These are phyloP conservation scores for Guaruba guarouba DNA, from an alignment of 2,113 vertebrate genomes.

Conservation along the genomic window DNA sequence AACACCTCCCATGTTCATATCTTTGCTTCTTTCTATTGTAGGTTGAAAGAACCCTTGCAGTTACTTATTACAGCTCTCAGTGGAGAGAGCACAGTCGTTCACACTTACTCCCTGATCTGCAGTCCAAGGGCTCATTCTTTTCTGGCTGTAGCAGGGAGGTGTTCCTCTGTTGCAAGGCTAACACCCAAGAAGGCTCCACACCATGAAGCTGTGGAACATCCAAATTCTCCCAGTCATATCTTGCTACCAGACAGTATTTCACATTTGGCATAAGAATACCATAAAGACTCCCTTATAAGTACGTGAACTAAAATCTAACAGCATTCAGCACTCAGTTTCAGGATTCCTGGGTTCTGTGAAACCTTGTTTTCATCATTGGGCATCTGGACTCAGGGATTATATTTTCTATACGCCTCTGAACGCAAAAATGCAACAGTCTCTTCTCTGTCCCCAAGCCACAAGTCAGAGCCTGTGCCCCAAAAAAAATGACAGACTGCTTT, in stretches of 20 bases:
- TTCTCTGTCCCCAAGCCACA: not conserved
- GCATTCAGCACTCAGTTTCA: not conserved
- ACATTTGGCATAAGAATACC: not conserved
- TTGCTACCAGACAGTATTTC: not conserved
- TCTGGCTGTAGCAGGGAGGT: not conserved
- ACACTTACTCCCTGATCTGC: not conserved
- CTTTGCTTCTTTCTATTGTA: not conserved
- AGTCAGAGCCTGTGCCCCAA: not conserved
- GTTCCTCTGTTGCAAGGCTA: not conserved
- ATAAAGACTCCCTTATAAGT: not conserved
- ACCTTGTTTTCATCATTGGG: not conserved
- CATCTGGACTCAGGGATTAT: not conserved
- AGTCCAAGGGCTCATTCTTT: not conserved
- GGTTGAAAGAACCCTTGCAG: not conserved
- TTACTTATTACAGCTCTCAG: not conserved
- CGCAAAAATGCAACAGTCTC: not conserved
- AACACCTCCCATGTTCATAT: not conserved
- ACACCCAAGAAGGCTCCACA: not conserved
- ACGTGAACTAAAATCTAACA: not conserved
- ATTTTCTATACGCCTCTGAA: not conserved
- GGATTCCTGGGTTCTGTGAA: not conserved
- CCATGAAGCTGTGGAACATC: not conserved
- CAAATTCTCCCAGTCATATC: not conserved
- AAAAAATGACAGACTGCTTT: not conserved
- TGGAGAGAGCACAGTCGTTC: not conserved